Percentiles rank a stretch among this genome's conserved stretches.
Evolutionary conservation across 2,113 vertebrate genomes (phyloP).

Genomic region (Chitala chitala): DNA sequence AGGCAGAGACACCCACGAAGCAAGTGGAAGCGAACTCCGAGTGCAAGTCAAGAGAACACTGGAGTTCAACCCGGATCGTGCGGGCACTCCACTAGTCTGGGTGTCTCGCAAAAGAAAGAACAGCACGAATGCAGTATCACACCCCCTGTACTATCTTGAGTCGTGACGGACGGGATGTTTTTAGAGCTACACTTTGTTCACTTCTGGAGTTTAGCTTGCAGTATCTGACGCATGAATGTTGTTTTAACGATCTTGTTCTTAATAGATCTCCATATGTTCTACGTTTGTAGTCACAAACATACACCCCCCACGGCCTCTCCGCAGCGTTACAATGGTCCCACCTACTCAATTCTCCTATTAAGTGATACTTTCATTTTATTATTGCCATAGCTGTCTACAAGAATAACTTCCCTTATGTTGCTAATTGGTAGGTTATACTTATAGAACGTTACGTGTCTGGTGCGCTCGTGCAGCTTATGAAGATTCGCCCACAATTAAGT

Average conservation of each 20-base stretch:
- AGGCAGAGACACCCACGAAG: slow-evolving; percentile 28
- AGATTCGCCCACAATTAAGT: background rate
- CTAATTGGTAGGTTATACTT: slow-evolving; percentile 5
- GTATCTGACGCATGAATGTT: slow-evolving; percentile 14
- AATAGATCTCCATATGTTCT: slow-evolving; percentile 8
- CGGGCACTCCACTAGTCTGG: slow-evolving; percentile 41
- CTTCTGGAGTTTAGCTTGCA: slow-evolving; percentile 18
- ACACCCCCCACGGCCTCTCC: background rate
- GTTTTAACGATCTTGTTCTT: slow-evolving; percentile 21
- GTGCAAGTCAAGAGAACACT: slow-evolving; percentile 32
- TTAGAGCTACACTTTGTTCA: slow-evolving; percentile 15
- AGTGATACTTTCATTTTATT: slow-evolving; percentile 6
- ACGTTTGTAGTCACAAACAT: background rate
- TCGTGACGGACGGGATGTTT: slow-evolving; percentile 27
- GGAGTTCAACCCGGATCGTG: slow-evolving; percentile 40
- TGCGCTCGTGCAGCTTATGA: background rate
- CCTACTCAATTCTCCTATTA: background rate
- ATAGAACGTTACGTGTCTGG: background rate
- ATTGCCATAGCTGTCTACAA: background rate
- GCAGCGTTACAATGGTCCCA: background rate
- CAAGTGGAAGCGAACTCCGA: slow-evolving; percentile 2
- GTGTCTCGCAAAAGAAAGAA: slow-evolving; percentile 37
- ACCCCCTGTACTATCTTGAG: slow-evolving; percentile 33
- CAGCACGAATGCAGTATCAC: slow-evolving; percentile 34
- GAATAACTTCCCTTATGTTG: slow-evolving; percentile 11